Conservation (phyloP, 2,113 vertebrate species). For the Abramis brama region DNA sequence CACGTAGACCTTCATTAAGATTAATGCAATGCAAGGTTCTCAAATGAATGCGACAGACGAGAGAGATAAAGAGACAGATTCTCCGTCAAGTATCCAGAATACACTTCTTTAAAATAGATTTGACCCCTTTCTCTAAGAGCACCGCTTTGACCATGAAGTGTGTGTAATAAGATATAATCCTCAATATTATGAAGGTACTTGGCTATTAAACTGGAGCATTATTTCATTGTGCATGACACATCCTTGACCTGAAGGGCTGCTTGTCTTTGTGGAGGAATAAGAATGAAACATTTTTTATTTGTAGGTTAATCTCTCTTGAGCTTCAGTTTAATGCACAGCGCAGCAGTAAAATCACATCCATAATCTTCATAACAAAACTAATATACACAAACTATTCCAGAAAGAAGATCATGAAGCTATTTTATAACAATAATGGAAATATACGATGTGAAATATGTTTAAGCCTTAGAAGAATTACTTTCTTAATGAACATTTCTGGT, state of each 20-base stretch:
- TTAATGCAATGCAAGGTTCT: slow-evolving; percentile 37
- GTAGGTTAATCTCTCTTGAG: neutral
- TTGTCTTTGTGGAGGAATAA: neutral
- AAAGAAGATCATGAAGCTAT: neutral
- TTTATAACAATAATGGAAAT: neutral
- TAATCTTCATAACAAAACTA: neutral
- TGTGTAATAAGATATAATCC: slow-evolving; percentile 34
- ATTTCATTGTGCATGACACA: neutral
- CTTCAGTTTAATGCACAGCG: neutral
- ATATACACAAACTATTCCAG: neutral
- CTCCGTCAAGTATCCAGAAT: slow-evolving; percentile 33
- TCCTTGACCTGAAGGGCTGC: neutral
- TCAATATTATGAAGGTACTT: slow-evolving; percentile 20
- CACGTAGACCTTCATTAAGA: slow-evolving; percentile 44
- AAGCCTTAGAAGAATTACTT: too few relatives aligned
- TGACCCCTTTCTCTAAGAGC: neutral
- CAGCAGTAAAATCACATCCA: neutral
- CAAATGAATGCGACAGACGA: slow-evolving; percentile 34
- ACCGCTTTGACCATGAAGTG: slow-evolving; percentile 1
- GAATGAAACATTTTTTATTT: neutral
- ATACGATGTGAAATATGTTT: neutral
- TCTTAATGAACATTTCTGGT: too few relatives aligned
- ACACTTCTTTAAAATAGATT: slow-evolving; percentile 15
- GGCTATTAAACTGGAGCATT: slow-evolving; percentile 9
- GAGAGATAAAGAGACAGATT: slow-evolving; percentile 33